Evolutionary conservation across 2,797 vertebrate genomes (phyloP).

Genomic region (Phrynocephalus vlangalii): DNA sequence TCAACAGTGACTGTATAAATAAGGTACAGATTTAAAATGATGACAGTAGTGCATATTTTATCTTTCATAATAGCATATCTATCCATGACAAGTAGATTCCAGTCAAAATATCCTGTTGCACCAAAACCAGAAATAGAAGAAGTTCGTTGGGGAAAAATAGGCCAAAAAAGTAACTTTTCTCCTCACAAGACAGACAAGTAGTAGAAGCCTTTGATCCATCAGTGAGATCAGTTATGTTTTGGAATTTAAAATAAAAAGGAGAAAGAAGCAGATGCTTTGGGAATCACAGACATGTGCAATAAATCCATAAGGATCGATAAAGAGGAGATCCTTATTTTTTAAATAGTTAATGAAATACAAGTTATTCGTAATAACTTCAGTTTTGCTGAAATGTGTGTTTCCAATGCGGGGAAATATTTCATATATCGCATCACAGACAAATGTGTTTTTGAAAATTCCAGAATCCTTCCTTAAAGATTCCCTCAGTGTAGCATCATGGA

Average conservation of each 20-base stretch:
- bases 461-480: background rate
- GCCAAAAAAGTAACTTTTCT: too few relatives aligned
- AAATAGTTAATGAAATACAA: background rate
- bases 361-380: background rate
- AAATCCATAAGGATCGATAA: background rate
- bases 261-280: background rate
- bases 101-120: background rate
- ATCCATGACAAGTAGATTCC: background rate
- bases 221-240: too few relatives aligned
- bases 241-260: background rate
- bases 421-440: background rate
- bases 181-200: background rate
- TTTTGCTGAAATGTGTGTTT: background rate
- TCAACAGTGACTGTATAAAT: conserved; percentile 17
- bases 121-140: background rate
- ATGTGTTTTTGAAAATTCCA: background rate
- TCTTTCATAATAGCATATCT: background rate
- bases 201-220: background rate
- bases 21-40: conserved; percentile 4
- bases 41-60: background rate
- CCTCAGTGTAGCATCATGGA: too few relatives aligned
- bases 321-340: background rate
- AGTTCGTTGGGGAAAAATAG: background rate
- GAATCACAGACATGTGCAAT: background rate
- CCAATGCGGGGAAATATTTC: background rate